Conservation (phyloP, 1,140 invertebrate species). For the Aphelenchoides besseyi region DNA sequence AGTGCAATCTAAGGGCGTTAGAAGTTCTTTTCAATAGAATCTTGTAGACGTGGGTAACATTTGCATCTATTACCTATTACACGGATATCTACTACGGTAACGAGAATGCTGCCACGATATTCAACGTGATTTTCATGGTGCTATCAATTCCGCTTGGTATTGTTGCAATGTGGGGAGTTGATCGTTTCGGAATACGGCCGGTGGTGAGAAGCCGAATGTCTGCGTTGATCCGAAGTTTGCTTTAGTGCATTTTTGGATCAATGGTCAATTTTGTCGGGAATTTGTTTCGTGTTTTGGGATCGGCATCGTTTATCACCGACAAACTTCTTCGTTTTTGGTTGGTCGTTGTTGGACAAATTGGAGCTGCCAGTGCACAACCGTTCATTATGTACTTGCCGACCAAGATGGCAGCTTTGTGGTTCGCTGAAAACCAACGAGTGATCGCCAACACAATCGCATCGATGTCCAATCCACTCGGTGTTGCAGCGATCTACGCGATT, state of each 20-base stretch:
- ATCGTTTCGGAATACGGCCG: constrained; percentile 64
- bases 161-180: constrained; percentile 65
- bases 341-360: constrained; percentile 50
- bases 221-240: constrained; percentile 19
- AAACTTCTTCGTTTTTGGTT: constrained; percentile 45
- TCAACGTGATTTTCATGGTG: constrained; percentile 65
- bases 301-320: constrained; percentile 51
- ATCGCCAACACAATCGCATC: constrained; percentile 53
- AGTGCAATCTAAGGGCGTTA: neutral
- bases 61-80: constrained; percentile 65
- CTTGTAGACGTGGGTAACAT: constrained; percentile 66
- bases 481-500: constrained; percentile 55
- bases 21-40: neutral
- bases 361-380: constrained; percentile 54
- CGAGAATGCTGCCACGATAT: constrained; percentile 61
- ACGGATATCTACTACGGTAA: constrained; percentile 63
- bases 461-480: constrained; percentile 58
- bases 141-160: constrained; percentile 65
- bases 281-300: constrained; percentile 61
- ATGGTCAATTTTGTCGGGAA: constrained; percentile 65
- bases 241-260: constrained; percentile 64
- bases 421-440: constrained; percentile 55
- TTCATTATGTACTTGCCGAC: constrained; percentile 60
- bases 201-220: constrained; percentile 59
- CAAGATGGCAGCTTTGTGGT: constrained; percentile 58